A percentile compares a stretch with the other conserved stretches of the same genome.
Conservation (phyloP, 2,113 vertebrate species). For the Mola mola region DNA sequence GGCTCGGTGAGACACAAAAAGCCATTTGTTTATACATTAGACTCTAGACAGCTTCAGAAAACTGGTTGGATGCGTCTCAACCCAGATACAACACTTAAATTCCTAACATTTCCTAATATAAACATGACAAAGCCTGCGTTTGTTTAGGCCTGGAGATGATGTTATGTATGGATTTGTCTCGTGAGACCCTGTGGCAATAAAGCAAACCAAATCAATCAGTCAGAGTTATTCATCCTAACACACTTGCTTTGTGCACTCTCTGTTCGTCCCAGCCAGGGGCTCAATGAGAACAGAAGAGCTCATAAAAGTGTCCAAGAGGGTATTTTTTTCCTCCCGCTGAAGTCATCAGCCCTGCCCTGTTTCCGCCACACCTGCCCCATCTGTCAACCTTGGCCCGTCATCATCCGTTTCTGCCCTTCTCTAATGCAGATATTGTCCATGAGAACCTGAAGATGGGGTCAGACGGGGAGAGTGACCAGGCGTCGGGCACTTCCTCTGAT, state of each 20-base stretch:
- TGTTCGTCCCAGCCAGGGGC: background rate
- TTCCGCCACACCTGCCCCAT: constrained; percentile 21
- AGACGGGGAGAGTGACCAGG: constrained; percentile 96
- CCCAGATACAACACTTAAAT: background rate
- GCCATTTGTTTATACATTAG: constrained; percentile 3
- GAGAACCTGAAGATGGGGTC: constrained; percentile 98
- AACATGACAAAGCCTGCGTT: constrained; percentile 13
- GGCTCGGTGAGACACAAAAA: constrained; percentile 86
- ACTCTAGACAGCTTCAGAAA: background rate
- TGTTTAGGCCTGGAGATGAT: constrained; percentile 24
- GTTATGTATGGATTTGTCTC: constrained; percentile 32
- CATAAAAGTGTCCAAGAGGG: constrained; percentile 5
- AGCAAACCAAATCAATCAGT: constrained; percentile 33
- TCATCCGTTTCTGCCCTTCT: background rate
- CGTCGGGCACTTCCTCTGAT: constrained; percentile 94
- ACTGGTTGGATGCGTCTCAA: background rate
- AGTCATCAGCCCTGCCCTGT: constrained; percentile 19
- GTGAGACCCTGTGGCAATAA: constrained; percentile 8
- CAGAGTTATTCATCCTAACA: constrained; percentile 21
- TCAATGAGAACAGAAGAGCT: constrained; percentile 7
- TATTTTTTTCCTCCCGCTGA: constrained; percentile 21
- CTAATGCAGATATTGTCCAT: constrained; percentile 90
- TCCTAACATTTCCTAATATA: background rate
- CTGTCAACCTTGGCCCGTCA: constrained; percentile 7
- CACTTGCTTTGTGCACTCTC: background rate